Percentiles rank a stretch among this genome's conserved stretches.
These are phyloP conservation scores for Sorex maritimensis DNA, from an alignment of 2,797 vertebrate genomes.

Conservation along the genomic window DNA sequence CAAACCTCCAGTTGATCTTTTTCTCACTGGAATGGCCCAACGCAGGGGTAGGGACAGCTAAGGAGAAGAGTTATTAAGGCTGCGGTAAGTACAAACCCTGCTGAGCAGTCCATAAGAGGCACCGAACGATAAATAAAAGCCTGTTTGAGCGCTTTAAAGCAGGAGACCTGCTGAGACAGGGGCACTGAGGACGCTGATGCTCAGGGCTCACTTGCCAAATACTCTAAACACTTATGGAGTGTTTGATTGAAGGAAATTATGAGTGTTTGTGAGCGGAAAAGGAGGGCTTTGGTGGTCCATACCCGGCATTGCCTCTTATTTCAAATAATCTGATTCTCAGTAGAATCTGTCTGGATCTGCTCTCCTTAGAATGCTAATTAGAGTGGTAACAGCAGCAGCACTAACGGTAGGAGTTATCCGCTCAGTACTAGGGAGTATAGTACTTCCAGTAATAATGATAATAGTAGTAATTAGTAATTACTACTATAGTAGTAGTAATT, in stretches of 20 bases:
- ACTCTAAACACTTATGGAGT: neutral
- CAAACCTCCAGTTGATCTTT: neutral
- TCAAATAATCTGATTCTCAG: neutral
- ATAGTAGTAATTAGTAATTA: too few relatives aligned
- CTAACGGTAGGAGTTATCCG: neutral
- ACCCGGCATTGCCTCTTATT: neutral
- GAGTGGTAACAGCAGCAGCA: neutral
- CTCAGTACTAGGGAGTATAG: neutral
- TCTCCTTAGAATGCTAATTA: accelerated
- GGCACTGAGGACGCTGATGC: neutral
- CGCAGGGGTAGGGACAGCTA: too few relatives aligned
- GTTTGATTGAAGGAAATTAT: slow-evolving; percentile 14
- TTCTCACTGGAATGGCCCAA: neutral
- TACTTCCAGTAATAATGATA: too few relatives aligned
- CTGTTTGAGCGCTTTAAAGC: neutral
- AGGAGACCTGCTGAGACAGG: neutral
- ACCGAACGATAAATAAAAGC: neutral
- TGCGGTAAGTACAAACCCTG: neutral
- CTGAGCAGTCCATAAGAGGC: neutral
- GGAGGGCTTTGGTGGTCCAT: neutral
- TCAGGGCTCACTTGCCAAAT: accelerated
- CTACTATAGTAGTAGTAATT: too few relatives aligned
- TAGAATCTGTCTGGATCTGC: neutral
- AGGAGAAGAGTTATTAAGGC: neutral
- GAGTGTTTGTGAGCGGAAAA: neutral